Conservation (phyloP, 2,113 vertebrate species). For the Ellobius talpinus region DNA sequence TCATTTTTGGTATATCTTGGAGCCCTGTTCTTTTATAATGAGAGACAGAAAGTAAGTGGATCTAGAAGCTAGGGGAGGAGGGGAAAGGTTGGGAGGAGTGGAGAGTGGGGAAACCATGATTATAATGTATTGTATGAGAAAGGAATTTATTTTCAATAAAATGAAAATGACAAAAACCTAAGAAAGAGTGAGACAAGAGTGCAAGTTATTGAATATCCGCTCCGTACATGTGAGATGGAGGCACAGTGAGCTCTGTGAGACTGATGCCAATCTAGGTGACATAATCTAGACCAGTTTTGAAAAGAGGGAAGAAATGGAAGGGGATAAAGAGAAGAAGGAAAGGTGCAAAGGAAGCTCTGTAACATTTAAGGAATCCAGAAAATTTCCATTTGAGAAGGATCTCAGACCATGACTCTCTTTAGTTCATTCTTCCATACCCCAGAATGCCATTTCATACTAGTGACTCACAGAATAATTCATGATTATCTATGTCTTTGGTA, state of each 20-base stretch:
- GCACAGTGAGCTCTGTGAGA: neutral
- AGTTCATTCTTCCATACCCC: neutral
- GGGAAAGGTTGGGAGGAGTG: neutral
- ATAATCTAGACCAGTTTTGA: neutral
- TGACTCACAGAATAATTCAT: neutral
- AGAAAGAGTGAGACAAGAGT: neutral
- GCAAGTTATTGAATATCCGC: neutral
- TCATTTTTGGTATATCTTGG: neutral
- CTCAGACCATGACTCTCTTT: neutral
- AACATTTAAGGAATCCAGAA: neutral
- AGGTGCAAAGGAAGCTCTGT: rapidly evolving
- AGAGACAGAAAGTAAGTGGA: neutral
- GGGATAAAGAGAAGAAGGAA: neutral
- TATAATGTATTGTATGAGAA: neutral
- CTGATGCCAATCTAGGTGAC: neutral
- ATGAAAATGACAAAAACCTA: neutral
- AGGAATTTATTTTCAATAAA: neutral
- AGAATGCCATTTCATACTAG: neutral
- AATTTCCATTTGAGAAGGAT: neutral
- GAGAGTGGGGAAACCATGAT: neutral
- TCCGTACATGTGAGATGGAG: no score
- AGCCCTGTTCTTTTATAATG: neutral
- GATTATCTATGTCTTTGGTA: neutral
- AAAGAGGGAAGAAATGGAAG: no score
- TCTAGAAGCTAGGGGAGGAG: rapidly evolving